A percentile compares a stretch with the other conserved stretches of the same genome.
These are phyloP conservation scores for Dasypogon diadema DNA, from an alignment of 2,888 invertebrate species.

Conservation along the genomic window DNA sequence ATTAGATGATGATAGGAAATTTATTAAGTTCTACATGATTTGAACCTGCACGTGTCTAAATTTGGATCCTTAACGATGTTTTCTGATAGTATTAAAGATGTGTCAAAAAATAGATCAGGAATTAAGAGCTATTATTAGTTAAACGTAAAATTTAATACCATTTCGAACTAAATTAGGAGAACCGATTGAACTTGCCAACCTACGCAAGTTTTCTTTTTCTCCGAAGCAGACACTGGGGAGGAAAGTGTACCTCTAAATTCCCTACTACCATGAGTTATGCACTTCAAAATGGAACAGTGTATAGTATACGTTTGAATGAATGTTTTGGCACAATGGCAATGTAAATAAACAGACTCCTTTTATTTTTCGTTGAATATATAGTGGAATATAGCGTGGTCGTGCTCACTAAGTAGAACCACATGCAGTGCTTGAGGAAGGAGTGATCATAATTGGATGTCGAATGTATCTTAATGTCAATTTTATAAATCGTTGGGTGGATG, in stretches of 20 bases:
- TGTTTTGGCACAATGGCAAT: not conserved
- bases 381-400: not conserved
- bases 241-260: not conserved
- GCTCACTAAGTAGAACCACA: not conserved
- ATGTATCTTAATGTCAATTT: not conserved
- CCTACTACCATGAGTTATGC: not conserved
- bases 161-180: too few species aligned
- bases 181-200: not conserved
- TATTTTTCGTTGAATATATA: not conserved
- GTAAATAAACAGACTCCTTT: not conserved
- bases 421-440: not conserved
- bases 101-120: too few species aligned
- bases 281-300: conserved; percentile 1
- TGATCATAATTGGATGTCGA: not conserved
- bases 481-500: too few species aligned
- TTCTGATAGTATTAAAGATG: too few species aligned
- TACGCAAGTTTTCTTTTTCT: not conserved
- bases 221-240: too few species aligned
- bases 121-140: too few species aligned
- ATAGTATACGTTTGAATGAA: not conserved
- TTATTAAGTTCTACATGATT: too few species aligned
- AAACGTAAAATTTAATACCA: too few species aligned
- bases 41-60: too few species aligned
- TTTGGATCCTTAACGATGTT: too few species aligned
- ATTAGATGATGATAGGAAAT: too few species aligned